Base-by-base conservation (phyloP, 2,797 vertebrate genomes). In the Todus mexicanus region DNA sequence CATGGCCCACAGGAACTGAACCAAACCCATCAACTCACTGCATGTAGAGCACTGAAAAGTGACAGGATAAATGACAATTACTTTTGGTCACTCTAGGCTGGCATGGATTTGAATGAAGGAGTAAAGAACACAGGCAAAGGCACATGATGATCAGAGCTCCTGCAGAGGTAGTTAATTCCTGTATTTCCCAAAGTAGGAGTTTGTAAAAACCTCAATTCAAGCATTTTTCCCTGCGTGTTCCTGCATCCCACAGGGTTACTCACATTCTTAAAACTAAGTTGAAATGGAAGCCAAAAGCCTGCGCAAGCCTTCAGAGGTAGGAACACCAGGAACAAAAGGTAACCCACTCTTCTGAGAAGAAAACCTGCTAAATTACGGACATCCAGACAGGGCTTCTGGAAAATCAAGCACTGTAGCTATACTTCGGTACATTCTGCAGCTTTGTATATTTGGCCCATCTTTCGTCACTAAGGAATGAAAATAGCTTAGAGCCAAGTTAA, bases 381-480 rank as follows among this genome's bases (percentile, higher is more conserved):
- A 18, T 12, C 4, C 38, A 87, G 65, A 45, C n/a, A 71, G 66
- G 78, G 66, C 79, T 50, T 9, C 26, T 45, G 69, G 78, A 83
- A 75, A 90, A 23, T 35, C 77, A 91, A 83, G 61, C 11, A 11
- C 87, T 31, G 10, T 51, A 40, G 29, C 53, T 69, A 37, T 64
- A 10, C 75, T 47, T n/a, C 25, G 33, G 27, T 50, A 22, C 20
- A 19, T 40, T 76, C 78, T 80, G 43, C 64, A 61, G 25, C 37
- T 72, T 84, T 45, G 20, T 37, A 50, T 40, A 56, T 89, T 79
- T 85, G 57, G 18, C 66, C 57, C 42, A 59, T 51, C 14, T 26
- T 83, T 93, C 93, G n/a, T 12, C 37, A 7, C 89, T 90, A 95
- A 81, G 90, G 92, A 95, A 92, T 75, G 48, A 94, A 96, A 97